Evolutionary conservation across 2,888 invertebrate genomes (phyloP).

Genomic region (Leucozona laternaria): DNA sequence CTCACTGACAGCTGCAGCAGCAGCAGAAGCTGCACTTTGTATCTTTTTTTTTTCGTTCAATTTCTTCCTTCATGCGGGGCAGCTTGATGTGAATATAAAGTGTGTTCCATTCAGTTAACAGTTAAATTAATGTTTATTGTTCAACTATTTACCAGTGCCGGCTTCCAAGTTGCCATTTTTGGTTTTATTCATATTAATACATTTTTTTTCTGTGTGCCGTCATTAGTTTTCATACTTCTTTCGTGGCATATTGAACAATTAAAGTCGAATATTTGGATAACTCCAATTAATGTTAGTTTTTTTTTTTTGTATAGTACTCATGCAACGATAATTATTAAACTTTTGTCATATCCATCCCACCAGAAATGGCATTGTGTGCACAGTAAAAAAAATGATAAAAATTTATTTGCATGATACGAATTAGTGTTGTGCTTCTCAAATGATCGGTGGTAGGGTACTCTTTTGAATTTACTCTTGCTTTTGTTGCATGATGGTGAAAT

Average conservation of each 20-base stretch:
- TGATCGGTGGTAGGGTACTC: not conserved
- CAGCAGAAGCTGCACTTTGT: slow-evolving; percentile 10
- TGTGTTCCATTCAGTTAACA: slow-evolving; percentile 72
- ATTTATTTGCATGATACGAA: slow-evolving; percentile 66
- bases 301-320: slow-evolving; percentile 17
- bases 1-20: slow-evolving; percentile 45
- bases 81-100: slow-evolving; percentile 42
- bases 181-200: slow-evolving; percentile 23
- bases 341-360: slow-evolving; percentile 65
- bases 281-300: not conserved
- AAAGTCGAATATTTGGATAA: slow-evolving; percentile 10
- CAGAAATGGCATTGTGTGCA: slow-evolving; percentile 14
- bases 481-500: slow-evolving; percentile 57
- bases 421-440: not conserved
- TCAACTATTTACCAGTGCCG: slow-evolving; percentile 64
- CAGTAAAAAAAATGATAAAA: slow-evolving; percentile 20
- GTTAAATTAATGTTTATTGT: slow-evolving; percentile 75
- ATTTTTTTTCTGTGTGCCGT: not conserved
- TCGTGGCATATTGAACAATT: slow-evolving; percentile 41
- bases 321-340: slow-evolving; percentile 60
- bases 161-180: slow-evolving; percentile 63
- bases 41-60: not conserved
- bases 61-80: slow-evolving; percentile 43
- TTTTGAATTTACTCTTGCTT: slow-evolving; percentile 25
- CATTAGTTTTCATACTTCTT: slow-evolving; percentile 10